Conservation (phyloP, 2,113 vertebrate genomes). For the Dendropsophus ebraccatus region DNA sequence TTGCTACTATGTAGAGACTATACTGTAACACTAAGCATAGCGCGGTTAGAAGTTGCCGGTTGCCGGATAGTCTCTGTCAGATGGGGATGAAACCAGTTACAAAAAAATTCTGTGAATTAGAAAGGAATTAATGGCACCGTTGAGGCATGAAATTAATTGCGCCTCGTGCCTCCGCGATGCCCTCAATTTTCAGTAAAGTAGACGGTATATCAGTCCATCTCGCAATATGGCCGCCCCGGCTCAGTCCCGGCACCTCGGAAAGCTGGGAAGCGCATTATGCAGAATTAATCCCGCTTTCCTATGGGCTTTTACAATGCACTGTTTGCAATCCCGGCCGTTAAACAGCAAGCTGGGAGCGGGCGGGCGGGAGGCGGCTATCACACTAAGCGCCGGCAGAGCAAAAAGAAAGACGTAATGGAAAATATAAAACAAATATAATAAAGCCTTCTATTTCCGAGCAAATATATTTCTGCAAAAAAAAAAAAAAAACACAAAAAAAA, state of each 20-base stretch:
- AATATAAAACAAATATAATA: conserved; percentile 39
- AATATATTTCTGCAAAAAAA: conserved; percentile 33
- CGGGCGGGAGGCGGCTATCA: background rate
- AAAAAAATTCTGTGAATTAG: background rate
- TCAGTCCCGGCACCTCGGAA: background rate
- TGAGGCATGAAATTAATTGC: background rate
- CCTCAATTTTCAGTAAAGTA: background rate
- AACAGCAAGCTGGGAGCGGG: background rate
- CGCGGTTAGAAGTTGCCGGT: background rate
- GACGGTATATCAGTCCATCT: background rate
- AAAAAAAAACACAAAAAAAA: too few species aligned
- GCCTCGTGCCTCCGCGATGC: background rate
- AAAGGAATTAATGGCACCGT: background rate
- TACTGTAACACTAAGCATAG: background rate
- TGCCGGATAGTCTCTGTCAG: background rate
- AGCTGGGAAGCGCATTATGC: background rate
- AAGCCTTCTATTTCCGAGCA: conserved; percentile 22
- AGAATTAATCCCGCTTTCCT: background rate
- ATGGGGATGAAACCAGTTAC: background rate
- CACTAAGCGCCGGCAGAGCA: background rate
- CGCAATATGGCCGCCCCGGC: background rate
- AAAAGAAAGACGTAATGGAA: conserved; percentile 28
- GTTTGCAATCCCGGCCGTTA: conserved; percentile 24
- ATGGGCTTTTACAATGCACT: background rate
- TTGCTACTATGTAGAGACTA: background rate